Conservation (phyloP, 2,797 vertebrate species). For the Eremophila alpestris region DNA sequence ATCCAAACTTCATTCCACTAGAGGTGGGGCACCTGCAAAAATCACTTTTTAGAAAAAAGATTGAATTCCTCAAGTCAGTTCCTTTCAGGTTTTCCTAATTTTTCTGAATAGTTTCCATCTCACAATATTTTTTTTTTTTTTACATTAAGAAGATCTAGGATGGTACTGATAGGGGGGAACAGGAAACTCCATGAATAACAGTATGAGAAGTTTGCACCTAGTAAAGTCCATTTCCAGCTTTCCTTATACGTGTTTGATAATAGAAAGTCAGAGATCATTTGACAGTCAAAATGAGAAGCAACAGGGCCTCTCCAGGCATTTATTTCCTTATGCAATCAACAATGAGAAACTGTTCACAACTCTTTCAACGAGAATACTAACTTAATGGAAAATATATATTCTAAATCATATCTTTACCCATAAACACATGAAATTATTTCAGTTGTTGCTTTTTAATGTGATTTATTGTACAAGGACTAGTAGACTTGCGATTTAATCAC, state of each 20-base stretch:
- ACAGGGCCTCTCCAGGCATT: not conserved
- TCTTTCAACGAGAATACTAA: not conserved
- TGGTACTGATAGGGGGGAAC: not conserved
- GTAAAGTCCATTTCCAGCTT: not conserved
- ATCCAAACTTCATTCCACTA: not conserved
- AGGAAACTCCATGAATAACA: not conserved
- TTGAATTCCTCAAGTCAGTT: not conserved
- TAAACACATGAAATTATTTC: not conserved
- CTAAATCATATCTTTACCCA: not conserved
- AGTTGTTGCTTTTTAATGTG: not conserved
- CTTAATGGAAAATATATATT: not conserved
- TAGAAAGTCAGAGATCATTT: not conserved
- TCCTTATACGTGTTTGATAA: not conserved
- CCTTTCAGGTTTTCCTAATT: not conserved
- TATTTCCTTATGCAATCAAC: not conserved
- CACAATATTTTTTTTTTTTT: not conserved
- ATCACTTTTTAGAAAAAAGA: not conserved
- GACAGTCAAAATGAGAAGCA: not conserved
- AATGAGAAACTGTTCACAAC: not conserved
- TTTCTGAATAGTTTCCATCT: not conserved
- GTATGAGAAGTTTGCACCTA: not conserved
- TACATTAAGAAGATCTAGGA: not conserved
- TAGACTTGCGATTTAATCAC: not conserved
- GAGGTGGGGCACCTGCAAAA: constrained; percentile 17
- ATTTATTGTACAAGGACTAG: not conserved